These are phyloP conservation scores for Tragelaphus strepsiceros DNA, from an alignment of 2,113 vertebrate species.

Conservation along the genomic window DNA sequence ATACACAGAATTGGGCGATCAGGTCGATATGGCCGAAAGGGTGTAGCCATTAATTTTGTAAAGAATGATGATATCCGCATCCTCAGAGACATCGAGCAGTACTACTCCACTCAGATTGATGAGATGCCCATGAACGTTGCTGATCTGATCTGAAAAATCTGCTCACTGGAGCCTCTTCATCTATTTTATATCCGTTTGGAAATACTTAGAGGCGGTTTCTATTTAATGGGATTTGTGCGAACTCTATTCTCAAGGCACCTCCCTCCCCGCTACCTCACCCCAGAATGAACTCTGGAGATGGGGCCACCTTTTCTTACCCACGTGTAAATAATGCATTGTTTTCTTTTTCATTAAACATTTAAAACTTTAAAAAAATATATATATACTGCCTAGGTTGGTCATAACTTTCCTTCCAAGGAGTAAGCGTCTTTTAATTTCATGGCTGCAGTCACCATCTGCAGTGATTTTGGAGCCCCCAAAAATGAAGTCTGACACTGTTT, in stretches of 20 bases:
- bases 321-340: slow-evolving; percentile 57
- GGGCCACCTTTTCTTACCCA: background rate
- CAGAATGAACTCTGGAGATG: background rate
- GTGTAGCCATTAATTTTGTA: slow-evolving; percentile 98
- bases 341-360: slow-evolving; percentile 66
- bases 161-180: rapidly evolving
- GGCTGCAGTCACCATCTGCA: too few relatives aligned
- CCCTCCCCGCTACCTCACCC: background rate
- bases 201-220: too few relatives aligned
- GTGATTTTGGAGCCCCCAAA: too few relatives aligned
- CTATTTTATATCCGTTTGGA: background rate
- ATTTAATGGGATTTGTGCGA: background rate
- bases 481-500: too few relatives aligned
- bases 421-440: background rate
- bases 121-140: slow-evolving; percentile 99
- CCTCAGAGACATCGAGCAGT: slow-evolving; percentile 97
- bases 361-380: too few relatives aligned
- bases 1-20: slow-evolving; percentile 98
- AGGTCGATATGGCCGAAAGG: slow-evolving; percentile 95
- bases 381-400: background rate
- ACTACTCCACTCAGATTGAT: slow-evolving; percentile 98
- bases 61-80: slow-evolving; percentile 99
- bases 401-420: background rate
- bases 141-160: slow-evolving; percentile 80
- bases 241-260: background rate